Base-by-base conservation (phyloP, 2,797 vertebrate species). In the Anabas testudineus region DNA sequence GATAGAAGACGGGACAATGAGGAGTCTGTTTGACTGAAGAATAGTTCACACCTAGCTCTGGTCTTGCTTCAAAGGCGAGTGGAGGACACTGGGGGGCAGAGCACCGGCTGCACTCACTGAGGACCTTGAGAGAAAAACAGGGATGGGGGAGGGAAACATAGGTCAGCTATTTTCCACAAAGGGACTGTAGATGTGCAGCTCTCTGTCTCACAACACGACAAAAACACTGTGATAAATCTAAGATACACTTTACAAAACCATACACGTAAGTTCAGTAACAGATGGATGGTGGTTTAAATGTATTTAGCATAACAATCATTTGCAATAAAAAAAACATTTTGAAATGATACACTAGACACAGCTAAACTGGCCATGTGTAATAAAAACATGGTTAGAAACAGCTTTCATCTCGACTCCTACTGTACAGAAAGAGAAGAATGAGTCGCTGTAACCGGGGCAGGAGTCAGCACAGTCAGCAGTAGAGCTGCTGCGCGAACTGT, bases 1-100 rank as follows among this genome's bases (percentile, higher is more conserved):
- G 12, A 47, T 28, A 37, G 28, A 30, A 36, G 19, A 19, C 54
- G 19, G 37, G 19, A 46, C 28, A 16, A 39, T 61, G 59, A 54
- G 67, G 49, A 28, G 55, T n/a, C 9, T 1, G 5, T 45, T 13
- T 30, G 56, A 39, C 39, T 34, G 53, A 19, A 57, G 36, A 65
- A 30, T 1, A 12, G 32, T 68, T 81, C 65, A 72, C 81, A 80
- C 81, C 12, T 36, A 13, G 10, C 36, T 67, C 36, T 53, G 53
- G 28, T 37, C 54, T 71, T 32, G 66, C 85, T 90, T 88, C 80
- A 88, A 85, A 85, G 74, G 45, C 37, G 61, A 46, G 10, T 28
- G 56, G 48, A 69, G 47, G 62, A 41, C 15, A 10, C 14, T 10
- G 26, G 14, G 26, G 30, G 57, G 39, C 32, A 72, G 34, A 36